Evolutionary conservation across 2,113 vertebrate species (phyloP).

Genomic region (human): DNA sequence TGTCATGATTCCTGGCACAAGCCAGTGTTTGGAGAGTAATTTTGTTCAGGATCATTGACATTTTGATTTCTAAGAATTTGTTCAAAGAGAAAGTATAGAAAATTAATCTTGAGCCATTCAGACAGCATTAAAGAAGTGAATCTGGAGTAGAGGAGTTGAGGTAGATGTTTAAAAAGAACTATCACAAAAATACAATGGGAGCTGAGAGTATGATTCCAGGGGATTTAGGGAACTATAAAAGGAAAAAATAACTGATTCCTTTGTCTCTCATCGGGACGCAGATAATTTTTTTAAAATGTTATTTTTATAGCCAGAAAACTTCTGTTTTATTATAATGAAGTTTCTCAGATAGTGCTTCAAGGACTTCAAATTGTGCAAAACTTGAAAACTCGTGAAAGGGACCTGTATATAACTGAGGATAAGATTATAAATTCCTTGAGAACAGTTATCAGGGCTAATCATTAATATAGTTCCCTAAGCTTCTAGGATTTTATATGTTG

Average conservation of each 20-base stretch:
- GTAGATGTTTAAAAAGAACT: background rate
- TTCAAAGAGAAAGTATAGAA: background rate
- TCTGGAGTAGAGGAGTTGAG: background rate
- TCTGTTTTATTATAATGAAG: background rate
- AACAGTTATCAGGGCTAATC: background rate
- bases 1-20: background rate
- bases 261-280: background rate
- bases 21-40: background rate
- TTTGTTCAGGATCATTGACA: background rate
- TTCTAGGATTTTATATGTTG: background rate
- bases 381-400: background rate
- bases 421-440: background rate
- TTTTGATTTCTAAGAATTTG: background rate
- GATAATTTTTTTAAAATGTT: background rate
- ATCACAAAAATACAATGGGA: background rate
- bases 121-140: background rate
- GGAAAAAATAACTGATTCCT: background rate
- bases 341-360: background rate
- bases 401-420: background rate
- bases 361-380: background rate
- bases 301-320: background rate
- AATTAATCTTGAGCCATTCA: background rate
- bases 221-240: background rate
- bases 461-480: background rate
- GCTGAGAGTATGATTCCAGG: background rate